Percentiles rank a stretch among this genome's conserved stretches.
Conservation (phyloP, 2,113 vertebrate genomes). For the Ivindomyrus marchei region DNA sequence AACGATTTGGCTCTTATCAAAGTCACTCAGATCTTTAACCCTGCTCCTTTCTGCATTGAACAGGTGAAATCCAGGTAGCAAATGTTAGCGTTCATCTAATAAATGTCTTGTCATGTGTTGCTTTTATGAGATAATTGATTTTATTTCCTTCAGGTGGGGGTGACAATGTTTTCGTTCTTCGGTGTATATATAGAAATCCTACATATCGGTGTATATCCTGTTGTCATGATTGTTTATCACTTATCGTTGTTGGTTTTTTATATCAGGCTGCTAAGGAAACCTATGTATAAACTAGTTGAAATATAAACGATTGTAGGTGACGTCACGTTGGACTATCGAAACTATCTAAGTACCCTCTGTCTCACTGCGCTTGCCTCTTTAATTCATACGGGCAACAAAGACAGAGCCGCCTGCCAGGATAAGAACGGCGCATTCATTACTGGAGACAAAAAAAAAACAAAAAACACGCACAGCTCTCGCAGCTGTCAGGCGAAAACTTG, state of each 20-base stretch:
- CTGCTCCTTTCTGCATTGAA: neutral
- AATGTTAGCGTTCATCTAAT: neutral
- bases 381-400: neutral
- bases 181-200: neutral
- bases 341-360: neutral
- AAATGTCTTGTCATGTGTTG: neutral
- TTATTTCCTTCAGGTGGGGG: neutral
- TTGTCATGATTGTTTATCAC: neutral
- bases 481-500: neutral
- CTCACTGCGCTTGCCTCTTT: neutral
- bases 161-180: neutral
- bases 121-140: neutral
- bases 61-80: neutral
- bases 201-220: neutral
- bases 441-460: neutral
- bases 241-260: neutral
- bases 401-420: neutral
- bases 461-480: neutral
- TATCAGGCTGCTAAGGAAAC: neutral
- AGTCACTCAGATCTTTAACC: neutral
- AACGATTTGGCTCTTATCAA: neutral
- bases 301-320: neutral
- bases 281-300: neutral
- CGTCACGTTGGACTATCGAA: neutral
- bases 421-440: neutral